These are phyloP conservation scores for Tetheella fluctuosa DNA, from an alignment of 2,888 invertebrate genomes.

Conservation along the genomic window DNA sequence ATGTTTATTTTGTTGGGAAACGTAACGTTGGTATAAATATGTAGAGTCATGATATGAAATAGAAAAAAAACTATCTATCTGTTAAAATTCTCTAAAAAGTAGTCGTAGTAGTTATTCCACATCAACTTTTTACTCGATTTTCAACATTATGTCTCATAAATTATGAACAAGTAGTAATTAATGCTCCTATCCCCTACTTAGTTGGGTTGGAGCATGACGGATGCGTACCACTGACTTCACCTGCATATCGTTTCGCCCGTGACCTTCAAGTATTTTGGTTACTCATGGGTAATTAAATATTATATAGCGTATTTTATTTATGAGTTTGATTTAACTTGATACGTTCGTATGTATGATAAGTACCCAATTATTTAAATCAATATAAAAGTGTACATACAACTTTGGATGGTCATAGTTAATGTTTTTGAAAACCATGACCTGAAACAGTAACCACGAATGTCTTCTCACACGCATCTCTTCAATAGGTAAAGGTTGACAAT, in stretches of 20 bases:
- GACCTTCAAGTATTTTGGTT: slow-evolving; percentile 44
- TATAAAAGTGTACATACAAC: too few relatives aligned
- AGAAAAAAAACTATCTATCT: not conserved
- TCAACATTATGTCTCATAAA: not conserved
- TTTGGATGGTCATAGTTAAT: too few relatives aligned
- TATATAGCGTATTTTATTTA: not conserved
- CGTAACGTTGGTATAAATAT: not conserved
- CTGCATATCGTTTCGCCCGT: slow-evolving; percentile 62
- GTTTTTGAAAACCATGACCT: too few relatives aligned
- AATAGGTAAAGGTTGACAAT: too few relatives aligned
- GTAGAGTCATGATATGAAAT: not conserved
- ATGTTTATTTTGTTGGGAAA: not conserved
- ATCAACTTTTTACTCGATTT: not conserved
- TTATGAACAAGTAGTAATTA: not conserved
- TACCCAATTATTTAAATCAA: too few relatives aligned
- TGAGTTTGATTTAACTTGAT: not conserved
- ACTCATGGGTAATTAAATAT: not conserved
- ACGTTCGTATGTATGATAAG: too few relatives aligned
- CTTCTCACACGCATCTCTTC: too few relatives aligned
- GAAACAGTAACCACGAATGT: too few relatives aligned
- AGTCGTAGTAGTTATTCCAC: not conserved
- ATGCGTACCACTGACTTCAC: slow-evolving; percentile 61
- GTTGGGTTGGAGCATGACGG: slow-evolving; percentile 59
- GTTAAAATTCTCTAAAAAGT: not conserved
- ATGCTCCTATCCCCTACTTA: slow-evolving; percentile 16